Evolutionary conservation across 2,888 invertebrate genomes (phyloP).

Genomic region (Tinea semifulvella): DNA sequence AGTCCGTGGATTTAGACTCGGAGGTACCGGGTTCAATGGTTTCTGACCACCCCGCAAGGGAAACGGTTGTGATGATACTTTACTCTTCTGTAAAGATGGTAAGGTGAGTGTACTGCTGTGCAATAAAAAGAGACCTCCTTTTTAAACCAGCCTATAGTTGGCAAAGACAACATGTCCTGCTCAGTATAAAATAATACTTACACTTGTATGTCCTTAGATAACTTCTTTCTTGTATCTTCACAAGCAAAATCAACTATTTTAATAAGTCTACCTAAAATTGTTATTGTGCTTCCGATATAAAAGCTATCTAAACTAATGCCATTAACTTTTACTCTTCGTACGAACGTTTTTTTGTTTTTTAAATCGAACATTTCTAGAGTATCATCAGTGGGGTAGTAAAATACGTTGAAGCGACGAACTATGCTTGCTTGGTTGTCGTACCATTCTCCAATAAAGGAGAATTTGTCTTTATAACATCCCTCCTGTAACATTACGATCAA

Average conservation of each 20-base stretch:
- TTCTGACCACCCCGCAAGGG: no score
- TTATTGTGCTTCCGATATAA: slow-evolving; percentile 76
- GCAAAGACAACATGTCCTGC: no score
- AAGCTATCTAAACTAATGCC: slow-evolving; percentile 72
- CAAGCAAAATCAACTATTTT: slow-evolving; percentile 79
- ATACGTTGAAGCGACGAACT: slow-evolving; percentile 77
- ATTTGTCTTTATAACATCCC: slow-evolving; percentile 61
- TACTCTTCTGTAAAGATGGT: no score
- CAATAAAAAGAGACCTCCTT: no score
- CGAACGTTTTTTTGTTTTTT: slow-evolving; percentile 70
- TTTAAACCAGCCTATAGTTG: no score
- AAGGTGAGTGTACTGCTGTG: no score
- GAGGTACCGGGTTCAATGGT: no score
- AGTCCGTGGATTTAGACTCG: no score
- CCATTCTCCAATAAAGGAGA: slow-evolving; percentile 83
- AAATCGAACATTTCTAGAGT: slow-evolving; percentile 83
- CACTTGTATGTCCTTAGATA: slow-evolving; percentile 73
- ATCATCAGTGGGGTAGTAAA: slow-evolving; percentile 79
- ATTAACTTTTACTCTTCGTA: slow-evolving; percentile 74
- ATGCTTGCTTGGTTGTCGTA: slow-evolving; percentile 82
- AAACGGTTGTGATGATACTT: no score
- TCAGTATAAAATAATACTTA: no score
- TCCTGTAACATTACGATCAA: no score
- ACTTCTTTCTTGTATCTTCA: slow-evolving; percentile 69
- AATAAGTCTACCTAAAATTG: slow-evolving; percentile 77